Base-by-base conservation (phyloP, 2,888 invertebrate genomes). In the Morpho deidamia region DNA sequence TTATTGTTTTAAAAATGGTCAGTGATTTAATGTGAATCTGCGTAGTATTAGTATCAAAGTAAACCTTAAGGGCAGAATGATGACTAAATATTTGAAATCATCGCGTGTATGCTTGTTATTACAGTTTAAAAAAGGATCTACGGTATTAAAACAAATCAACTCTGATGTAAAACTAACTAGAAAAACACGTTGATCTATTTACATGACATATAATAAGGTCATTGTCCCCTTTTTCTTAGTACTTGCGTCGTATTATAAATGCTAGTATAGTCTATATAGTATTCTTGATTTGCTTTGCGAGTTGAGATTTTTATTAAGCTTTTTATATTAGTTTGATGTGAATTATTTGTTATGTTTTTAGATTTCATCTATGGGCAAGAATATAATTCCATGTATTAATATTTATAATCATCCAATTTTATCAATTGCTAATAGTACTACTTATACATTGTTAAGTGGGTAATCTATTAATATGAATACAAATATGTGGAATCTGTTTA, bases 151-250 rank as follows among this genome's bases (percentile, higher is more conserved):
- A 23, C 23, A 5, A 3, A 23, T 23, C n/a, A n/a, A 5, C 5
- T 23, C 23, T 8, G 11, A 32, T 11, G 1, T 23, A 7, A 33
- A 23, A 23, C 23, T 23, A n/a, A n/a, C 5, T 32, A 14, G 11
- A 45, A 40, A 45, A n/a, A 35, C 44, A 51, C 44, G 46, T 43
- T 58, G 55, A 60, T 67, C 67, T 79, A 76, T 78, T 75, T 74
- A 76, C 66, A 67, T 71, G 74, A 72, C 70, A 71, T 65, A 59
- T 62, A 69, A 72, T 61, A 63, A 66, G 80, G 81, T 81, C 79
- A 78, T 71, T 81, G 79, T 71, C 76, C 80, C 68, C 69, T 64
- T 49, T 65, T 65, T 58, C 53, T 41, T 43, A 48, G 51, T 54
- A 50, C 44, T 45, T 39, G 53, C 23, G 41, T 49, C 53, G 44